Evolutionary conservation across 2,113 vertebrate genomes (phyloP), one percentile per base, ranked within the genome.

Genomic region (Anarhynchus alexandrinus): DNA sequence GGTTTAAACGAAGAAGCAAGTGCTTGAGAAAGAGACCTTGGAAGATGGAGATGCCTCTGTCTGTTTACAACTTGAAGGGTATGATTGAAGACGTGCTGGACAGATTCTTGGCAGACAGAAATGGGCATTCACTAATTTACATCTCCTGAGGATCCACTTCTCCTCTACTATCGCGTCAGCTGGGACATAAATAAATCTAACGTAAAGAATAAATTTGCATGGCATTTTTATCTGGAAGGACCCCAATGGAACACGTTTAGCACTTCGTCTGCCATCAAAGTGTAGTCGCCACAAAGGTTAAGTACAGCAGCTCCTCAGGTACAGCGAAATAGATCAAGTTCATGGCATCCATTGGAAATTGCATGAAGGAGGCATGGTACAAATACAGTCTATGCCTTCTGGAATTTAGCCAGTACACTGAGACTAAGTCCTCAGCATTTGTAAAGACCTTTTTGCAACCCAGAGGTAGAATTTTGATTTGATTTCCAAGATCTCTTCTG

Each of bases 221-320:
- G 65, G 3, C 23, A 65, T 76, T 91, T 94, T 86, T 86, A 66
- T 74, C 64, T 11, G 5, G 38, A 59, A 81, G n/a, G 51, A 83
- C 18, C 64, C 38, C 58, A 29, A 8, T 1, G 12, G 87, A 90
- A 83, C 42, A 12, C 1, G 21, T 38, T 51, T 34, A 47, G 45
- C 42, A 59, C 55, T 93, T 38, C 42, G 43, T n/a, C 67, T 81
- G 23, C 84, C 85, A 66, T 85, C 62, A 38, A 72, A 90, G 86
- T 0, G 1, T 12, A 20, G 45, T 12, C 2, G 0, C 7, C 54
- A 55, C 29, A 34, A 43, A 78, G 42, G n/a, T 45, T 38, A 45
- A 86, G 72, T 10, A 32, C 27, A 80, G 67, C 58, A 80, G 52
- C 17, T 90, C 26, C 71, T 80, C 66, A 55, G 26, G 32, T 59